Conservation (phyloP, 1,140 invertebrate species). For the Microplitis demolitor region DNA sequence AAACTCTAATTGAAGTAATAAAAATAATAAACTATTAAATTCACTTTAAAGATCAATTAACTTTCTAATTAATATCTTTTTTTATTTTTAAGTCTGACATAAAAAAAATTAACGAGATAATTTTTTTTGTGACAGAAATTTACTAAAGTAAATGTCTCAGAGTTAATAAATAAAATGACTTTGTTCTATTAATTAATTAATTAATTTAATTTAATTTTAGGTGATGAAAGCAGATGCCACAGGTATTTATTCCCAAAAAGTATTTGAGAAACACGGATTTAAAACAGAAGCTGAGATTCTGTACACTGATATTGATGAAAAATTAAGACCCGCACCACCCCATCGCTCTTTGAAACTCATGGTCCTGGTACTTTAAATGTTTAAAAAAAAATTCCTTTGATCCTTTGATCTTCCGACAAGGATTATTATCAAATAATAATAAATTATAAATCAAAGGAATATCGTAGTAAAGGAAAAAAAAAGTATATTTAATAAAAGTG, state of each 20-base stretch:
- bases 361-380: slow-evolving; percentile 57
- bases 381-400: background rate
- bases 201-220: slow-evolving; percentile 55
- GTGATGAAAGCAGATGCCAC: slow-evolving; percentile 80
- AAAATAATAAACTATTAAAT: too few species aligned
- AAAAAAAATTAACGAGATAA: too few species aligned
- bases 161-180: too few species aligned
- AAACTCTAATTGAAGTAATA: too few species aligned
- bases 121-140: too few species aligned
- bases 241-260: slow-evolving; percentile 76
- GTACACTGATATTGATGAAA: slow-evolving; percentile 68
- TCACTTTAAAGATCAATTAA: too few species aligned
- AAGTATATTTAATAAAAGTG: slow-evolving; percentile 34
- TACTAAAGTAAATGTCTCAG: too few species aligned
- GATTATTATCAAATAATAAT: too few species aligned
- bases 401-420: background rate
- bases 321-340: slow-evolving; percentile 65
- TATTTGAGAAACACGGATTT: slow-evolving; percentile 71
- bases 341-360: slow-evolving; percentile 71
- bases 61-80: too few species aligned
- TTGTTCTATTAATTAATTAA: background rate
- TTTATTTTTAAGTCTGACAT: too few species aligned
- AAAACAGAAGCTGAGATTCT: slow-evolving; percentile 66
- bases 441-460: slow-evolving; percentile 18
- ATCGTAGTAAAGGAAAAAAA: slow-evolving; percentile 34